Conservation (phyloP, 2,797 vertebrate genomes). For the Bucorvus abyssinicus region DNA sequence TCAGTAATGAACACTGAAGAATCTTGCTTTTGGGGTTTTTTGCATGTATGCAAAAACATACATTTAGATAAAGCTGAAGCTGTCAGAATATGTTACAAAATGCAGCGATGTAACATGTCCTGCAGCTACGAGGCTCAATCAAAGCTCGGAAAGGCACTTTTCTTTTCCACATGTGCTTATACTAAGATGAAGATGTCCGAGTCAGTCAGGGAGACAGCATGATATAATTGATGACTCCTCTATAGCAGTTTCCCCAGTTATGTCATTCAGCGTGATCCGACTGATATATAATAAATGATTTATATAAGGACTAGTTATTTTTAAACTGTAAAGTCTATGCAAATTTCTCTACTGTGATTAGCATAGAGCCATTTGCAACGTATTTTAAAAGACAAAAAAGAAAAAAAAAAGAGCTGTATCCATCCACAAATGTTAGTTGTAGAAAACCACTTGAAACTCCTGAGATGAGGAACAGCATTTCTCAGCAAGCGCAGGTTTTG, state of each 20-base stretch:
- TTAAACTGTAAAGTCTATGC: neutral
- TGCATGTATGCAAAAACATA: slow-evolving; percentile 30
- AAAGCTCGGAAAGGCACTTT: slow-evolving; percentile 50
- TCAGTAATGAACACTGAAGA: slow-evolving; percentile 45
- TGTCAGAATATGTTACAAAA: slow-evolving; percentile 44
- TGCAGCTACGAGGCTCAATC: slow-evolving; percentile 10
- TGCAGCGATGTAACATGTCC: slow-evolving; percentile 8
- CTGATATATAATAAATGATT: slow-evolving; percentile 3
- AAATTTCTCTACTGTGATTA: neutral
- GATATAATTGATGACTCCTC: slow-evolving; percentile 5
- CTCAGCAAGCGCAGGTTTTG: neutral
- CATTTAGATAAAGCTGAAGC: slow-evolving; percentile 43
- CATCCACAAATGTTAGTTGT: neutral
- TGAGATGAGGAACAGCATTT: neutral
- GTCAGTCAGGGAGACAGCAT: neutral
- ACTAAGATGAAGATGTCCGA: neutral
- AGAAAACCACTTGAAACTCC: neutral
- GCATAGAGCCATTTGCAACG: neutral
- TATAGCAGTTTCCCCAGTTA: neutral
- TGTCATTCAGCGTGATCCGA: neutral
- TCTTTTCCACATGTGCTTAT: neutral
- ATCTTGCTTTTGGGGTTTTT: slow-evolving; percentile 17
- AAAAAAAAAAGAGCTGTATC: neutral
- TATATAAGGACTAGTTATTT: neutral
- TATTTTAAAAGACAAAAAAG: neutral